Conservation (phyloP, 2,888 invertebrate genomes). For the Brachylomia viminalis region DNA sequence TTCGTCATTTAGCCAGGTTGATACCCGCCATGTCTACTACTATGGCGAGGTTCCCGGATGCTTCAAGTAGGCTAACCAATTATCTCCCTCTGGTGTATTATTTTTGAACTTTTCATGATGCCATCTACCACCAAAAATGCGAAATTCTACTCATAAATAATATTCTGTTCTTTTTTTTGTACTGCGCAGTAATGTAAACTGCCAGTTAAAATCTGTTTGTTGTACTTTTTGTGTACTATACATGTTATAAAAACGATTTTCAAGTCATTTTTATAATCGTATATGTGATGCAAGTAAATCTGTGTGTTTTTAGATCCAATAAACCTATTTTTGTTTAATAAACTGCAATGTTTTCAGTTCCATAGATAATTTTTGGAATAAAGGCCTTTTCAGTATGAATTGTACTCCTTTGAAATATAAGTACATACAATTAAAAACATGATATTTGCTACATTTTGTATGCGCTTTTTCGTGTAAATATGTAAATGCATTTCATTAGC, state of each 20-base stretch:
- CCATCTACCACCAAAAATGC: slow-evolving; percentile 84
- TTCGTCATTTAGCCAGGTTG: slow-evolving; percentile 92
- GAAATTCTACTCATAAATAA: slow-evolving; percentile 66
- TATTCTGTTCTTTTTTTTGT: slow-evolving; percentile 33
- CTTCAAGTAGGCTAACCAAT: slow-evolving; percentile 91
- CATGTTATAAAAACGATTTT: background rate
- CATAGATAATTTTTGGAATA: slow-evolving; percentile 41
- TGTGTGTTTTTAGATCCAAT: background rate
- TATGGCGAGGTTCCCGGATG: slow-evolving; percentile 93
- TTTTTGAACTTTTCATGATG: slow-evolving; percentile 82
- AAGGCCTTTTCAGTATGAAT: background rate
- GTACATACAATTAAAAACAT: no score
- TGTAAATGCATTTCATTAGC: background rate
- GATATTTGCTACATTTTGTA: no score
- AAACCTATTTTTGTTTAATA: no score
- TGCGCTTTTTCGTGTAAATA: no score
- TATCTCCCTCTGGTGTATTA: slow-evolving; percentile 87
- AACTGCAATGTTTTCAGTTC: background rate
- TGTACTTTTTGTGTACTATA: background rate
- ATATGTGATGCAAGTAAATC: background rate
- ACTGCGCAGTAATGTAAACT: slow-evolving; percentile 24
- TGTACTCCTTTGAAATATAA: background rate
- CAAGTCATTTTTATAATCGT: background rate
- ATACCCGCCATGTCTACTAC: slow-evolving; percentile 95
- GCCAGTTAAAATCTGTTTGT: slow-evolving; percentile 6